Base-by-base conservation (phyloP, 1,140 invertebrate species). In the Sinella curviseta region DNA sequence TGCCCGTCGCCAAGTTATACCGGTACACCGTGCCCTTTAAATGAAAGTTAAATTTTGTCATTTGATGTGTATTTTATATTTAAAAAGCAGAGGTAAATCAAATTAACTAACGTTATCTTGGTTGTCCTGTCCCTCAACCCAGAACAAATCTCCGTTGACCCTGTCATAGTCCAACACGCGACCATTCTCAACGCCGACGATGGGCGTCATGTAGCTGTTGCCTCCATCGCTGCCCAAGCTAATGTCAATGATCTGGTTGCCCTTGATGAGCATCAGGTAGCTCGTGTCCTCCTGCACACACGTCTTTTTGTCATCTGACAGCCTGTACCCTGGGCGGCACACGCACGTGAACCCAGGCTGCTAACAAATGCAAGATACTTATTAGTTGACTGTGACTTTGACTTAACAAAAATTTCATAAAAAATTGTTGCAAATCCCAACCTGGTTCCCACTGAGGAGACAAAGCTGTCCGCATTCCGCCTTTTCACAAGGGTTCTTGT, bases 101-200 rank as follows among this genome's bases (percentile, higher is more conserved):
- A 94, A 93, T 83, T 92, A 90, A 82, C 84, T 85, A 84, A 87
- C 87, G 83, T 87, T 88, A 77, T 88, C 88, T 82, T 86, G 86
- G 67, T 88, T 87, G 60, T 92, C 92, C 34, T 93, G 91, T 26
- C 90, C 91, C 33, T 91, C 89, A 60, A 91, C 91, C 77, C 81
- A 82, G 28, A 85, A 87, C 33, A 85, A 81, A 2, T 91, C 89
- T 87, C 96, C 94, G 2, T 92, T 92, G 82, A 92, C 91, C 30
- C 94, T 91, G 85, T 99, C 97, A 85, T 94, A 99, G 85, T 99
- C 97, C 73, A 99, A 89, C 79, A 97, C 93, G 0, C 92, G 90
- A 20, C 95, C 96, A 86, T 93, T 93, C 85, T 95, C 93, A 34
- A 98, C 91, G 0, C 96, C 96, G 35, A 98, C 94, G 3, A 99